Conservation (phyloP, 2,888 invertebrate species). For the Bedellia somnulentella region DNA sequence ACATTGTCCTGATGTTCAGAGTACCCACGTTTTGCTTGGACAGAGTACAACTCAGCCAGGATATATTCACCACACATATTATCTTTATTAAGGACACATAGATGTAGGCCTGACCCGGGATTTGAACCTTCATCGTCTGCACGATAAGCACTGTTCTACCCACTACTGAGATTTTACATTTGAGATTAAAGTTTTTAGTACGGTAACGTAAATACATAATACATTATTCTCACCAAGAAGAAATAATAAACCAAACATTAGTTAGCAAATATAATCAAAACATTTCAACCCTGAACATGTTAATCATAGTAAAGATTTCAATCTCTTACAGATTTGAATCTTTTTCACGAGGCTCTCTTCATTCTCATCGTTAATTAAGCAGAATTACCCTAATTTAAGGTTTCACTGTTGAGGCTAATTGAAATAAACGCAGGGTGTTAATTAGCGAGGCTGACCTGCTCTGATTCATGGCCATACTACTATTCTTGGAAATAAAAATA, state of each 20-base stretch:
- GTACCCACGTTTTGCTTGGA: no score
- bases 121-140: no score
- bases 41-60: no score
- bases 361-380: slow-evolving; percentile 31
- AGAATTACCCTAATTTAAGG: slow-evolving; percentile 38
- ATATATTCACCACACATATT: background rate
- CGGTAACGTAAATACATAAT: background rate
- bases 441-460: no score
- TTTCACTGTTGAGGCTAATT: slow-evolving; percentile 37
- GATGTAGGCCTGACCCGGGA: no score
- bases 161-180: background rate
- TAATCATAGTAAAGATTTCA: background rate
- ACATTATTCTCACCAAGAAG: background rate
- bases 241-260: background rate
- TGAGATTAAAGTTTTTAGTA: background rate
- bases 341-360: background rate
- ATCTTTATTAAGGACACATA: background rate
- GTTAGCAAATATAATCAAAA: background rate
- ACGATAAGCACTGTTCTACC: no score
- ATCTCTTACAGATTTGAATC: background rate
- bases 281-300: background rate
- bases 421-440: slow-evolving; percentile 44
- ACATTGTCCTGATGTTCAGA: no score
- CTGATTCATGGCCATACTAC: no score
- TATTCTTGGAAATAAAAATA: no score